A percentile compares a stretch with the other conserved stretches of the same genome.
phyloP scores from a whole-genome alignment of 2,113 vertebrate genomes.

The Tyrannus savana region DNA sequence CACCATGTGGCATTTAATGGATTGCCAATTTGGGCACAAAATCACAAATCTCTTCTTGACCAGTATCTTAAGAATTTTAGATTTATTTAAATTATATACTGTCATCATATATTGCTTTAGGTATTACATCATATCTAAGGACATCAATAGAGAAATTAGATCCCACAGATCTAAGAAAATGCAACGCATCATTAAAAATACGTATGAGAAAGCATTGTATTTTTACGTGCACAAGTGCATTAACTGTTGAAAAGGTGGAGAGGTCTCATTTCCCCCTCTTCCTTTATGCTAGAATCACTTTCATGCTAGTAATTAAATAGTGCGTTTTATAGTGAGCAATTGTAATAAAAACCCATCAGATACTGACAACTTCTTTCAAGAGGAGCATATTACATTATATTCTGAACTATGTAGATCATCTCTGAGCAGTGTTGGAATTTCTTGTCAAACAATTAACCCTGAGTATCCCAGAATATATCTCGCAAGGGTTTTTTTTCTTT shows the following conservation, averaged over 20 bases:
- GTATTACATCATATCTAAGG: neutral
- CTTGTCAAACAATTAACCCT: slow-evolving; percentile 39
- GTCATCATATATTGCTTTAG: neutral
- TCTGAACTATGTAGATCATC: slow-evolving; percentile 54
- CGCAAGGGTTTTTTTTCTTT: neutral
- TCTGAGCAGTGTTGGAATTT: slow-evolving; percentile 70
- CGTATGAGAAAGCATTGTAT: neutral
- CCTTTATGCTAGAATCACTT: slow-evolving; percentile 71
- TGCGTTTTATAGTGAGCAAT: slow-evolving; percentile 57
- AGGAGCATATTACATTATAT: slow-evolving; percentile 67
- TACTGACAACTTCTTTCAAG: slow-evolving; percentile 73
- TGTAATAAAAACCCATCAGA: slow-evolving; percentile 71
- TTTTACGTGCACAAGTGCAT: slow-evolving; percentile 44
- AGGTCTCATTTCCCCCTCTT: slow-evolving; percentile 69
- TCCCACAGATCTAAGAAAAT: neutral
- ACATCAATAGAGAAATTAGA: neutral
- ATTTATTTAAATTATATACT: neutral
- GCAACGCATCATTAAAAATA: slow-evolving; percentile 14
- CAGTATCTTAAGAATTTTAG: neutral
- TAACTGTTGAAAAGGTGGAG: slow-evolving; percentile 69
- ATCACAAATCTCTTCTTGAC: neutral
- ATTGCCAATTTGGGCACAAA: neutral
- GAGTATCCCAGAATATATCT: neutral
- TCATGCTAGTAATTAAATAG: slow-evolving; percentile 74
- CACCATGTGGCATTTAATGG: neutral